Percentiles rank a stretch among this genome's conserved stretches.
Conservation (phyloP, 2,797 vertebrate genomes). For the Syngnathus acus region DNA sequence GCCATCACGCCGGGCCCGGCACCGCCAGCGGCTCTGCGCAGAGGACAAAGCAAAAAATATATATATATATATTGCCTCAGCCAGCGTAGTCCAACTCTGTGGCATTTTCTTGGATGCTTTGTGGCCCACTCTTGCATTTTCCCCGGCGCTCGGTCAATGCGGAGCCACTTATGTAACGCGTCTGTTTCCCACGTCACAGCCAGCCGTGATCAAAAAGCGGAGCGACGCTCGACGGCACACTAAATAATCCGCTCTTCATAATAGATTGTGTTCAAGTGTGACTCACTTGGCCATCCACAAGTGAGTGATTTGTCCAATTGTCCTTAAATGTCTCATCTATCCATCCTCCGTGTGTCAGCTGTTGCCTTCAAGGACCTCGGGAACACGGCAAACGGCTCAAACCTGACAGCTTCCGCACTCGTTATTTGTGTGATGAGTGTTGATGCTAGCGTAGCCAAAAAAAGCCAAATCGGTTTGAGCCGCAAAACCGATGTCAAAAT, state of each 20-base stretch:
- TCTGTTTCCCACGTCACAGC: slow-evolving; percentile 32
- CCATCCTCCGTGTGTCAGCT: neutral
- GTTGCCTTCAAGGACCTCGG: neutral
- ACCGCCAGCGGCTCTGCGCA: slow-evolving; percentile 58
- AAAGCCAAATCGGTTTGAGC: neutral
- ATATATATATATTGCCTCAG: too few relatives aligned
- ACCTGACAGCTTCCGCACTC: neutral
- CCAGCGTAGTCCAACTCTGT: too few relatives aligned
- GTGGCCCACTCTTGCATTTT: slow-evolving; percentile 36
- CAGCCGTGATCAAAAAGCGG: slow-evolving; percentile 34
- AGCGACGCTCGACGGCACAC: slow-evolving; percentile 18
- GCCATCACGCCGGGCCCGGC: slow-evolving; percentile 77
- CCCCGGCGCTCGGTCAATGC: slow-evolving; percentile 22
- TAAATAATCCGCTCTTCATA: slow-evolving; percentile 12
- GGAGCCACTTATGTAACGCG: slow-evolving; percentile 37
- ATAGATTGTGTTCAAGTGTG: neutral
- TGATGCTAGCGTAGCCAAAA: too few relatives aligned
- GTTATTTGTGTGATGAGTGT: neutral
- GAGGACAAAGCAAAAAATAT: neutral
- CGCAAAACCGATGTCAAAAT: neutral
- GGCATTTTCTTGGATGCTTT: slow-evolving; percentile 14
- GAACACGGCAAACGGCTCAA: neutral
- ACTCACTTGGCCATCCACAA: neutral
- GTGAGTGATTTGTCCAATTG: neutral
- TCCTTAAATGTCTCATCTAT: neutral